These are phyloP conservation scores for Acinonyx jubatus DNA, from an alignment of 2,113 vertebrate genomes.

Conservation along the genomic window DNA sequence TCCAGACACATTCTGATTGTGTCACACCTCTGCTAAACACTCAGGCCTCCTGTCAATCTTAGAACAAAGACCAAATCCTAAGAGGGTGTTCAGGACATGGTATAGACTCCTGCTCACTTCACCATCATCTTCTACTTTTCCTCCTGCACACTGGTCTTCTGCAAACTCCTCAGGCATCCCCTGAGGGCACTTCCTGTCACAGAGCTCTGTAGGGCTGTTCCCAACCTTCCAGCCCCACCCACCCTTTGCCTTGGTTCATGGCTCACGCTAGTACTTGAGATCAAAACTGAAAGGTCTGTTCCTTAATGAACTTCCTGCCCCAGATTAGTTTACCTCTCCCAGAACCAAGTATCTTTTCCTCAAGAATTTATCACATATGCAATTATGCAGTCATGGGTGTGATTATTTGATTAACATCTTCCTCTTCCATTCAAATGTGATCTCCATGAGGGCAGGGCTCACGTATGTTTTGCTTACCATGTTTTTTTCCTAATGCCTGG, in stretches of 20 bases:
- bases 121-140: background rate
- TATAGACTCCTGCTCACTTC: background rate
- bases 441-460: background rate
- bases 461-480: background rate
- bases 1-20: background rate
- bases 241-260: background rate
- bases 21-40: background rate
- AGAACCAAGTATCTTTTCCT: background rate
- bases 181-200: fast-evolving
- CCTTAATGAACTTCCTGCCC: background rate
- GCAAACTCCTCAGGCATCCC: background rate
- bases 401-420: background rate
- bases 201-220: background rate
- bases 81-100: background rate
- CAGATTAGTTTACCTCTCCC: background rate
- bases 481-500: background rate
- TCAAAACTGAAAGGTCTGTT: background rate
- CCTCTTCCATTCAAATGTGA: background rate
- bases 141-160: background rate
- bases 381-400: background rate
- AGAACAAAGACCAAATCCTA: background rate
- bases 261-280: background rate
- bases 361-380: background rate
- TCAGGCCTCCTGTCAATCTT: background rate
- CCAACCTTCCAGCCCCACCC: background rate